Evolutionary conservation across 1,140 invertebrate genomes (phyloP).

Genomic region (Megalopta genalis): DNA sequence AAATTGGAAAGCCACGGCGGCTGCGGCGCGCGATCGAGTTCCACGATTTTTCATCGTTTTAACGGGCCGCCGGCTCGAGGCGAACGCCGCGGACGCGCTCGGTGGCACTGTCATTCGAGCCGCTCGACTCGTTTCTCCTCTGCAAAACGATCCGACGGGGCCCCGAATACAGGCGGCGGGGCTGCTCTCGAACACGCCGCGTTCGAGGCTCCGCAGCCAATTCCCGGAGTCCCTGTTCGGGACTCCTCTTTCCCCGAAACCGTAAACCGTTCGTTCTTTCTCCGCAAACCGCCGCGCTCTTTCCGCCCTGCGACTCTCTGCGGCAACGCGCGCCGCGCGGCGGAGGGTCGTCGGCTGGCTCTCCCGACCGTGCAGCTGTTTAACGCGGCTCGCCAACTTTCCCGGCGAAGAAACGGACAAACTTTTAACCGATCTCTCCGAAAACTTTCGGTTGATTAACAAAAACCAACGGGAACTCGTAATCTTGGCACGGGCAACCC

Average conservation of each 20-base stretch:
- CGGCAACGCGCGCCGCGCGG: too few species aligned
- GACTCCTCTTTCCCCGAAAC: conserved; percentile 13
- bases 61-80: background rate
- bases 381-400: conserved; percentile 28
- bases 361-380: conserved; percentile 19
- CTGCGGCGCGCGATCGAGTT: conserved; percentile 4
- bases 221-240: background rate
- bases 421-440: conserved; percentile 28
- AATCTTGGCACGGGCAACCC: background rate
- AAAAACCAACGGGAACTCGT: conserved; percentile 23
- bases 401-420: conserved; percentile 4
- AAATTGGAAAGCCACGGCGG: background rate
- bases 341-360: background rate
- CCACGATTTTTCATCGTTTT: conserved; percentile 9
- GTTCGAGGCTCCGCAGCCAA: background rate
- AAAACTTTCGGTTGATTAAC: conserved; percentile 30
- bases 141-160: conserved; percentile 22
- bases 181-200: too few species aligned
- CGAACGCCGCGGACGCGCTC: background rate
- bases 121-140: conserved; percentile 21
- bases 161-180: background rate
- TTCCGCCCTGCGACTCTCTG: background rate
- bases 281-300: background rate
- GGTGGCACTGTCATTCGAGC: conserved; percentile 1
- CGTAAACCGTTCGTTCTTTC: background rate